A percentile compares a stretch with the other conserved stretches of the same genome.
phyloP scores from a whole-genome alignment of 2,888 invertebrate species.

The Drosophila kambysellisi region DNA sequence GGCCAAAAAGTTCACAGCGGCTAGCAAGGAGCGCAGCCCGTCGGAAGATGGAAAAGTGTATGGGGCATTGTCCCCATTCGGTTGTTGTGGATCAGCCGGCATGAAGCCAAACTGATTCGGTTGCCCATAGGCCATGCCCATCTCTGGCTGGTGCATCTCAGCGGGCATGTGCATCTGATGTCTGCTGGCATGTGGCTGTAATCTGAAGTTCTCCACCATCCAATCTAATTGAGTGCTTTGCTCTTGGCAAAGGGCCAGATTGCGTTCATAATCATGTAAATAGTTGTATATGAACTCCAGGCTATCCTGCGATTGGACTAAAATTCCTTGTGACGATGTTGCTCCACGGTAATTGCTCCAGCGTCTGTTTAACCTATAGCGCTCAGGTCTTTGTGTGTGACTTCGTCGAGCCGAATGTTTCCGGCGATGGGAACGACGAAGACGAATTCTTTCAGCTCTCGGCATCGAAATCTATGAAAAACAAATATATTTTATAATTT shows the following conservation, averaged over 20 bases:
- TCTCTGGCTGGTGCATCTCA: neutral
- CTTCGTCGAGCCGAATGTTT: no score
- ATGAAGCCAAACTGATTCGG: neutral
- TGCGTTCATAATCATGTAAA: neutral
- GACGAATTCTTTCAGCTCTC: neutral
- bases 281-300: neutral
- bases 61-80: neutral
- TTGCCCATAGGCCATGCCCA: neutral
- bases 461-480: neutral
- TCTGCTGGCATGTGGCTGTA: no score
- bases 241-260: neutral
- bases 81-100: neutral
- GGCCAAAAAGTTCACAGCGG: neutral
- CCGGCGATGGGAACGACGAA: neutral
- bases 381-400: no score
- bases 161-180: neutral
- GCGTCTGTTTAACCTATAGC: neutral
- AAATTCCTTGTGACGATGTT: neutral
- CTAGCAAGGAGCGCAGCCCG: neutral
- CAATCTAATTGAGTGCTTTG: neutral
- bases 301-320: neutral
- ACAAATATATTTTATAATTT: neutral
- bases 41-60: neutral
- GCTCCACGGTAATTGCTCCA: neutral
- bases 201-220: neutral